These are phyloP conservation scores for Drosophila mojavensis DNA, from an alignment of 1,140 invertebrate species.

Conservation along the genomic window DNA sequence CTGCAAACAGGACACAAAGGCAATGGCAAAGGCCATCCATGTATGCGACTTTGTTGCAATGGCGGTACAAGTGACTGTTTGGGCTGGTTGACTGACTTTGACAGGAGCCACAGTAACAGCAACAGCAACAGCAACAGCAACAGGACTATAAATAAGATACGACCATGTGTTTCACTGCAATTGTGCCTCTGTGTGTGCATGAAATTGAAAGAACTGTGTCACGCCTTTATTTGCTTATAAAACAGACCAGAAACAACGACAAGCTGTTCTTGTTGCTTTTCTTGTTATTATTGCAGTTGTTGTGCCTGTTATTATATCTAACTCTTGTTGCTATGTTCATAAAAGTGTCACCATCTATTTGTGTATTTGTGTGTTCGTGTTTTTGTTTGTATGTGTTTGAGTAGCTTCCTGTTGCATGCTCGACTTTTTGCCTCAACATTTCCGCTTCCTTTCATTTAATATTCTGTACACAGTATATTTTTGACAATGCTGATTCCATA, in stretches of 20 bases:
- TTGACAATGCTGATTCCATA: constrained; percentile 17
- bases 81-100: constrained; percentile 67
- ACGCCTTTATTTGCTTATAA: constrained; percentile 71
- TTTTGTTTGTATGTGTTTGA: constrained; percentile 16
- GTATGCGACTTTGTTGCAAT: constrained; percentile 53
- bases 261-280: constrained; percentile 46
- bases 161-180: constrained; percentile 40
- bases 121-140: constrained; percentile 22
- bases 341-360: constrained; percentile 51
- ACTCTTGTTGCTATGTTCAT: constrained; percentile 62
- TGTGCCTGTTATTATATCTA: constrained; percentile 70
- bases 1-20: constrained; percentile 53
- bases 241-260: constrained; percentile 53
- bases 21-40: constrained; percentile 33
- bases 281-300: constrained; percentile 52
- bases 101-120: constrained; percentile 29
- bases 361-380: constrained; percentile 26
- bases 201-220: constrained; percentile 73
- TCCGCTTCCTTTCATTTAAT: constrained; percentile 73
- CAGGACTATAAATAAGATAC: constrained; percentile 64
- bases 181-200: constrained; percentile 32
- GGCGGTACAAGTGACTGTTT: constrained; percentile 47
- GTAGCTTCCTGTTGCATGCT: constrained; percentile 65
- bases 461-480: constrained; percentile 41
- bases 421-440: constrained; percentile 69